Evolutionary conservation across 1,140 invertebrate species (phyloP), one percentile per base, ranked within the genome.

Genomic region (Zaprionus davidi): DNA sequence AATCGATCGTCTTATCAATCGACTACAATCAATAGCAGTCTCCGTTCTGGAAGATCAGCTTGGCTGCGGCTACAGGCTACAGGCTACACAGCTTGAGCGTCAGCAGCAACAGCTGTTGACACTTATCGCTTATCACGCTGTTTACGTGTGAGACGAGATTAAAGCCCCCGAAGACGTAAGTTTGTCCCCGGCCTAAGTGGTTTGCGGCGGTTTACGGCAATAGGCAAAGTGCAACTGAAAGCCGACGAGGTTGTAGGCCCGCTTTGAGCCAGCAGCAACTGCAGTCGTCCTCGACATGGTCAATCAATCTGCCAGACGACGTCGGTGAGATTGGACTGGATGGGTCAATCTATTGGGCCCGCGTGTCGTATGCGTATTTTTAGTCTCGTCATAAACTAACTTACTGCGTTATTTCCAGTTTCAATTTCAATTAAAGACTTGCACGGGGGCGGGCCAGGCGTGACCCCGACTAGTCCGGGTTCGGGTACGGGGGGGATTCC

Each of bases 371-470:
- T 66, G 31, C 5, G 51, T 81, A 83, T 88, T 87, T 87, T 87
- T 88, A 87, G 83, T 88, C 63, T 67, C 58, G 26, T 36, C 74
- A 77, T 84, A 71, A 80, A 46, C 49, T 71, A 79, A 76, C 68
- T 80, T 71, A 83, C 67, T 73, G 74, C 81, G 82, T 90, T 88
- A 87, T 78, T 81, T 78, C 76, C 76, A 68, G 70, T 80, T 78
- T 78, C 76, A 78, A 81, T 90, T 87, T 83, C 84, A 86, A 86
- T 86, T 86, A 86, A 86, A 72, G 49, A 58, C 44, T 5, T 7
- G 13, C 31, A 34, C 3, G 31, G 31, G 9, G 31, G 31, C 31
- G 31, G 31, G 31, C 31, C 31, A 34, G 9, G 5, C 20, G 5
- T 17, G 65, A 0, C 28, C 24, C 11, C 11, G 28, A 22, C 13